phyloP scores from a whole-genome alignment of 1,140 invertebrate genomes.

The Papilio polyxenes region DNA sequence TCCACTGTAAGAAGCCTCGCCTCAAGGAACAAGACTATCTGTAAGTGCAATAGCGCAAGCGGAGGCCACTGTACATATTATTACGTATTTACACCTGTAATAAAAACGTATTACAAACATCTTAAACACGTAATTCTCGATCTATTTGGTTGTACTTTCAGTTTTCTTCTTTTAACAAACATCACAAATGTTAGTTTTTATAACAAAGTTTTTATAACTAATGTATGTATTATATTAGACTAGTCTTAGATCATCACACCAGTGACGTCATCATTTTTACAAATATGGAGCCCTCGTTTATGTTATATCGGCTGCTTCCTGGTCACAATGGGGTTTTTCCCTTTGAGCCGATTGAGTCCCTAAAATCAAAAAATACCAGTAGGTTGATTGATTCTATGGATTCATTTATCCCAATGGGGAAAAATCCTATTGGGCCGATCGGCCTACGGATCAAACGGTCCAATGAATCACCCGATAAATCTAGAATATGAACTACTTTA shows the following conservation, averaged over 20 bases:
- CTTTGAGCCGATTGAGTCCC: no score
- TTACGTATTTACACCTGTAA: neutral
- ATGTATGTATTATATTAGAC: neutral
- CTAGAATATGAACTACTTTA: neutral
- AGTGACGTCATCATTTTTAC: neutral
- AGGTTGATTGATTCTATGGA: no score
- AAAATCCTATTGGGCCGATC: no score
- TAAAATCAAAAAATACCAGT: no score
- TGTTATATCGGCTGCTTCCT: neutral
- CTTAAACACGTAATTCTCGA: neutral
- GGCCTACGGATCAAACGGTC: no score
- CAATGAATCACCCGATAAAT: neutral
- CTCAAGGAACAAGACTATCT: no score
- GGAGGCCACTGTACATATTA: neutral
- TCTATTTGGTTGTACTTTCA: neutral
- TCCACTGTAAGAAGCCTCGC: no score
- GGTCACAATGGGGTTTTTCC: no score
- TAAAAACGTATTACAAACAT: neutral
- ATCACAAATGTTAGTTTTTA: neutral
- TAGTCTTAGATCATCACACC: neutral
- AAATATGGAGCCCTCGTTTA: constrained; percentile 18
- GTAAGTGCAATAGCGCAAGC: neutral
- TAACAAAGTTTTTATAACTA: neutral
- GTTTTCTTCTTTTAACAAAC: neutral
- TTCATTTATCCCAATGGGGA: no score